Percentiles rank a stretch among this genome's conserved stretches.
Evolutionary conservation across 2,113 vertebrate genomes (phyloP).

Genomic region (Rhegmatorhina hoffmannsi): DNA sequence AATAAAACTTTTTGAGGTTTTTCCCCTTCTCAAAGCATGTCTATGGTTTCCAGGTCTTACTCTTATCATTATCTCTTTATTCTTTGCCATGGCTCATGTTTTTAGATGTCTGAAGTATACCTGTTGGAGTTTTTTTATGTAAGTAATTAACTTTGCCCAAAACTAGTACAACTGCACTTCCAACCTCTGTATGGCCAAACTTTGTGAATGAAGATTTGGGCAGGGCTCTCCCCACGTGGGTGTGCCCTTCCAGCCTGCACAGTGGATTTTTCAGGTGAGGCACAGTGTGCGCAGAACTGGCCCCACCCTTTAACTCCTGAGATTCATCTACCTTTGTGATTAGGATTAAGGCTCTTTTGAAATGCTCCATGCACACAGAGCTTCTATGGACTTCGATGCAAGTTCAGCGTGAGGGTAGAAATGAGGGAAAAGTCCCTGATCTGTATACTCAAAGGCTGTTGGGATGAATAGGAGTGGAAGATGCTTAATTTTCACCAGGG

Average conservation of each 20-base stretch:
- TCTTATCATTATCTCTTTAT: background rate
- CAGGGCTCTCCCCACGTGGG: no score
- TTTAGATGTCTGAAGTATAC: background rate
- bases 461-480: background rate
- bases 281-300: no score
- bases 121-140: background rate
- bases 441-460: background rate
- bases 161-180: background rate
- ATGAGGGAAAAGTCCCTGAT: background rate
- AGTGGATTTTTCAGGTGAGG: no score
- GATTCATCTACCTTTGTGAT: background rate
- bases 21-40: accelerated
- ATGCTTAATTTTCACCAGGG: background rate
- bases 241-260: no score
- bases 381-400: background rate
- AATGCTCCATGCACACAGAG: background rate
- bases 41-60: background rate
- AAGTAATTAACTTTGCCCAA: background rate
- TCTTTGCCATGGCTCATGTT: background rate
- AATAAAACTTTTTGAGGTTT: accelerated
- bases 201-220: no score
- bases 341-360: background rate
- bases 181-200: no score
- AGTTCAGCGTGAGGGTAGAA: background rate
- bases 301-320: no score